A percentile compares a stretch with the other conserved stretches of the same genome.
Evolutionary conservation across 2,888 invertebrate species (phyloP).

Genomic region (Stenodema calcarata): DNA sequence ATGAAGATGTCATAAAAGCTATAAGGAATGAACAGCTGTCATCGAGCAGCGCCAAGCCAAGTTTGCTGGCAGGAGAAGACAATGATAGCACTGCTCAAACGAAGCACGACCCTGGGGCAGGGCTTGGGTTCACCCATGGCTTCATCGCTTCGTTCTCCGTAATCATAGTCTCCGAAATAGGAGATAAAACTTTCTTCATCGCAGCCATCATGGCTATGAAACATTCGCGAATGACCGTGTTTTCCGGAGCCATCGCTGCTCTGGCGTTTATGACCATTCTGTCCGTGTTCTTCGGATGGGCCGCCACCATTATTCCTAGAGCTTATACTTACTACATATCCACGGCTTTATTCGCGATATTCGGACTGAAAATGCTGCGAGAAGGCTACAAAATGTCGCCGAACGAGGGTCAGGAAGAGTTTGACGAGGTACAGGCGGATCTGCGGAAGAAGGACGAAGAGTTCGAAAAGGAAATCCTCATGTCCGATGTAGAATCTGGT

Average conservation of each 20-base stretch:
- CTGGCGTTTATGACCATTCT: conserved; percentile 88
- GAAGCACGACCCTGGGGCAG: not conserved
- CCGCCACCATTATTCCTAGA: conserved; percentile 91
- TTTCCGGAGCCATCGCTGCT: conserved; percentile 92
- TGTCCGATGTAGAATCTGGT: conserved; percentile 60
- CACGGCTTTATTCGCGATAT: conserved; percentile 94
- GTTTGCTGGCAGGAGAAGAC: not conserved
- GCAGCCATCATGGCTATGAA: conserved; percentile 99
- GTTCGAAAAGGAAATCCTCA: conserved; percentile 65
- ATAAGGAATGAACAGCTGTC: not conserved
- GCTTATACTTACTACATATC: conserved; percentile 94
- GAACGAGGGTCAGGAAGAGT: conserved; percentile 92
- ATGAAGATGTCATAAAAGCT: conserved; percentile 23
- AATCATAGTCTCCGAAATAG: conserved; percentile 95
- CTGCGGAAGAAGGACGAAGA: conserved; percentile 91
- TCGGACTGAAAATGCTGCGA: conserved; percentile 97
- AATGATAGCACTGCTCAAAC: not conserved
- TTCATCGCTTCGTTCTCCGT: conserved; percentile 95
- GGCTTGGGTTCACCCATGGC: conserved; percentile 84
- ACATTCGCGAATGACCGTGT: conserved; percentile 90
- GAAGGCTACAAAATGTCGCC: conserved; percentile 95
- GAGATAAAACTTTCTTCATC: conserved; percentile 99
- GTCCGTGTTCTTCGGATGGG: conserved; percentile 87
- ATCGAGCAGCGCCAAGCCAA: not conserved
- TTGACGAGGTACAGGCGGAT: conserved; percentile 96